Evolutionary conservation across 2,797 vertebrate species (phyloP).

Genomic region (Chloroceryle amazona): DNA sequence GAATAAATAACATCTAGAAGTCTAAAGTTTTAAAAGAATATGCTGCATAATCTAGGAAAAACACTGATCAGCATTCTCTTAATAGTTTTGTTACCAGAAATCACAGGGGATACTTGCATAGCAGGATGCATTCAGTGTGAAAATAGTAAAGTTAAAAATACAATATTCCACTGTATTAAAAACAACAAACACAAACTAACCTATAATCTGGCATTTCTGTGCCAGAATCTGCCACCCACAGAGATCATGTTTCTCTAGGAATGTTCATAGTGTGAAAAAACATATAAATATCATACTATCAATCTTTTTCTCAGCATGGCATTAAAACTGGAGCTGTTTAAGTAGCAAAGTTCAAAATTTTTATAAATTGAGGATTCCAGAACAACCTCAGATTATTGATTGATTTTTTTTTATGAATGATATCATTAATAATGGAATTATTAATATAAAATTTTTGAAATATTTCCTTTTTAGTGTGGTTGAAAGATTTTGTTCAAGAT

Average conservation of each 20-base stretch:
- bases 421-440: not conserved
- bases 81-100: not conserved
- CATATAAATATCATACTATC: not conserved
- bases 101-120: not conserved
- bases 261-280: not conserved
- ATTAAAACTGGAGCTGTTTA: conserved; percentile 42
- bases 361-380: not conserved
- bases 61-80: not conserved
- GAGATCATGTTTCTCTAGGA: not conserved
- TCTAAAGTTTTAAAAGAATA: not conserved
- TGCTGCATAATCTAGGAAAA: not conserved
- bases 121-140: not conserved
- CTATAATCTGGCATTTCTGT: not conserved
- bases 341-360: conserved; percentile 52
- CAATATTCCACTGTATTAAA: not conserved
- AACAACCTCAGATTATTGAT: not conserved
- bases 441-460: not conserved
- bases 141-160: not conserved
- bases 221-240: not conserved
- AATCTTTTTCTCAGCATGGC: not conserved
- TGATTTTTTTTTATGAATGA: not conserved
- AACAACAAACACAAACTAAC: not conserved
- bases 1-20: not conserved
- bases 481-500: not conserved
- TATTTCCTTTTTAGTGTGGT: not conserved